Conservation (phyloP, 2,888 invertebrate genomes). For the Cantharis nigra region DNA sequence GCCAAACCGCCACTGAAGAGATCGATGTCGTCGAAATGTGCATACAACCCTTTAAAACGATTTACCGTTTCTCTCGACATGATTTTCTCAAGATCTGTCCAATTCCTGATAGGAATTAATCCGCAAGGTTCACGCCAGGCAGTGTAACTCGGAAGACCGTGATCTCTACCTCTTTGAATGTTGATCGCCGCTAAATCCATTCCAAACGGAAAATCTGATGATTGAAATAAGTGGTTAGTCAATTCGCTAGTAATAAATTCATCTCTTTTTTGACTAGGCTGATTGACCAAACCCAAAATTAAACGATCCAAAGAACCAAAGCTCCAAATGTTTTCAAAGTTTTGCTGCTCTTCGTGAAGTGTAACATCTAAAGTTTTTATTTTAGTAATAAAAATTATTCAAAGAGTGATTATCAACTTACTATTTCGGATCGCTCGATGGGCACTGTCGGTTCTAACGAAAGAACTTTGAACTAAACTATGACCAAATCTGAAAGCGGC, state of each 20-base stretch:
- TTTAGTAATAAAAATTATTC: neutral
- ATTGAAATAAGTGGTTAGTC: slow-evolving; percentile 84
- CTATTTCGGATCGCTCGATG: slow-evolving; percentile 73
- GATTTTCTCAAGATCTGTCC: slow-evolving; percentile 72
- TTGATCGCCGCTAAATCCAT: slow-evolving; percentile 89
- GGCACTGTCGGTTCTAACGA: slow-evolving; percentile 72
- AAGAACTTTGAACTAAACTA: slow-evolving; percentile 79
- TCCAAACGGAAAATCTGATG: slow-evolving; percentile 71
- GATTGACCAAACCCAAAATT: slow-evolving; percentile 75
- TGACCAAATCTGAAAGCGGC: slow-evolving; percentile 88
- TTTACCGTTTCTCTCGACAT: slow-evolving; percentile 68
- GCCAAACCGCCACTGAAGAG: slow-evolving; percentile 83
- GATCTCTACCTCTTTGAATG: slow-evolving; percentile 85
- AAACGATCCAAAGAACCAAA: slow-evolving; percentile 80
- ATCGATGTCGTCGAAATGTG: slow-evolving; percentile 81
- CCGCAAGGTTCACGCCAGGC: slow-evolving; percentile 82
- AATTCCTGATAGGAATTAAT: slow-evolving; percentile 66
- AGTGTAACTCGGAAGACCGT: slow-evolving; percentile 81
- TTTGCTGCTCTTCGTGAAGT: slow-evolving; percentile 77
- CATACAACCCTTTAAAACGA: slow-evolving; percentile 61
- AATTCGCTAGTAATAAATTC: slow-evolving; percentile 81
- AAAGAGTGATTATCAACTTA: slow-evolving; percentile 55
- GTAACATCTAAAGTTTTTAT: slow-evolving; percentile 68
- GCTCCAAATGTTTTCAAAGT: slow-evolving; percentile 72
- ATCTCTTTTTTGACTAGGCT: slow-evolving; percentile 77